Evolutionary conservation across 2,113 vertebrate species (phyloP).

Genomic region (Larimichthys polyactis): DNA sequence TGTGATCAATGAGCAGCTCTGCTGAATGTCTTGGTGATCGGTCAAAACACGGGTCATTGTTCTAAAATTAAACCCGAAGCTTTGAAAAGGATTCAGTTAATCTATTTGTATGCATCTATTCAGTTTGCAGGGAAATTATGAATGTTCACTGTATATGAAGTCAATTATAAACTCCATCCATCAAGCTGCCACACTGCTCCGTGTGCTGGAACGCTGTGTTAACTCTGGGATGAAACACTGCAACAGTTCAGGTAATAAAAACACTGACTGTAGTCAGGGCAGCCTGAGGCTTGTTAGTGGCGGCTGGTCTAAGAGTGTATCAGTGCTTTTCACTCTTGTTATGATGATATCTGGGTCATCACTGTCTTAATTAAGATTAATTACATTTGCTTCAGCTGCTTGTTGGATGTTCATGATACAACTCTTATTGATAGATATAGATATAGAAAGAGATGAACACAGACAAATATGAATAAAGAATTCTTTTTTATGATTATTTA

Average conservation of each 20-base stretch:
- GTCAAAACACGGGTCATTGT: neutral
- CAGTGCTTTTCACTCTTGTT: neutral
- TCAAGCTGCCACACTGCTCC: conserved; percentile 62
- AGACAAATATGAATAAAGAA: neutral
- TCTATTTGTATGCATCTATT: conserved; percentile 61
- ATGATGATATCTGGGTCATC: neutral
- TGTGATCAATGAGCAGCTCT: conserved; percentile 18
- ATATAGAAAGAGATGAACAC: neutral
- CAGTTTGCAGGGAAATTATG: conserved; percentile 58
- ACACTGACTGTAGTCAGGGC: neutral
- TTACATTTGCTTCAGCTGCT: neutral
- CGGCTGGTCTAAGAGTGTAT: too few species aligned
- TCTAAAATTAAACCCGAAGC: conserved; percentile 33
- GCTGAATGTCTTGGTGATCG: neutral
- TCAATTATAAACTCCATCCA: conserved; percentile 76
- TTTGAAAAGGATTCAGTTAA: conserved; percentile 55
- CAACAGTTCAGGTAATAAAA: conserved; percentile 27
- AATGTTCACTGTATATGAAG: conserved; percentile 67
- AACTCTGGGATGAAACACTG: neutral
- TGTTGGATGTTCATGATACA: neutral
- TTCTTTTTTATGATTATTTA: too few species aligned
- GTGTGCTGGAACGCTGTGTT: neutral
- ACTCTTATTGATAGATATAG: neutral
- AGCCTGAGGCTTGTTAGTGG: neutral
- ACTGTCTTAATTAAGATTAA: conserved; percentile 12